These are phyloP conservation scores for Oryzias celebensis DNA, from an alignment of 2,113 vertebrate species.

Conservation along the genomic window DNA sequence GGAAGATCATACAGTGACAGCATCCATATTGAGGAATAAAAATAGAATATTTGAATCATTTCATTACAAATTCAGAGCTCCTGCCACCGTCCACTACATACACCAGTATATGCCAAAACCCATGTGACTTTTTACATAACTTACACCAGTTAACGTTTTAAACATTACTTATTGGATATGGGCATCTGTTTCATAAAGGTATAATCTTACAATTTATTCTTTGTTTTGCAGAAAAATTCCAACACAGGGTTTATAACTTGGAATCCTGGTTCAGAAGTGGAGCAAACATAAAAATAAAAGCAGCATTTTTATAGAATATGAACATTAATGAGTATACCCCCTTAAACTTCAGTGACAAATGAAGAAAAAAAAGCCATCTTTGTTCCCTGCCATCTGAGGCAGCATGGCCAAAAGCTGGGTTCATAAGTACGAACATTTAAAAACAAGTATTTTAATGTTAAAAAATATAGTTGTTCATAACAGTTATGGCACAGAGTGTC, in stretches of 20 bases:
- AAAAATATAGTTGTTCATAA: background rate
- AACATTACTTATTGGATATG: background rate
- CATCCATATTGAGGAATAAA: background rate
- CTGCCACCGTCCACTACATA: too few relatives aligned
- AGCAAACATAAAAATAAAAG: constrained; percentile 17
- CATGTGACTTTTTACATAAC: too few relatives aligned
- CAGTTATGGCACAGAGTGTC: background rate
- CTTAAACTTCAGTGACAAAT: constrained; percentile 1
- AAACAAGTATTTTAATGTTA: background rate
- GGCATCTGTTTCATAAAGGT: background rate
- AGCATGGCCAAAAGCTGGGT: constrained; percentile 20
- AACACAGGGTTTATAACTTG: constrained; percentile 24
- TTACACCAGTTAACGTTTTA: background rate
- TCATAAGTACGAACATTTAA: background rate
- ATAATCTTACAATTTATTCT: constrained; percentile 8
- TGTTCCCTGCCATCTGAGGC: constrained; percentile 19
- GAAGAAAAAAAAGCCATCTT: background rate
- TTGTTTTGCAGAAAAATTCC: constrained; percentile 7
- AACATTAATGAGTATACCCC: background rate
- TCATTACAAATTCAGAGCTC: background rate
- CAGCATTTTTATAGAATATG: constrained; percentile 7
- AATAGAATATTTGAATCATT: background rate
- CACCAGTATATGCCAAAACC: too few relatives aligned
- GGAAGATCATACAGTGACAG: constrained; percentile 2
- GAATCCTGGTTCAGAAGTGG: background rate